Conservation (phyloP, 2,888 invertebrate genomes). For the Villa cingulata region DNA sequence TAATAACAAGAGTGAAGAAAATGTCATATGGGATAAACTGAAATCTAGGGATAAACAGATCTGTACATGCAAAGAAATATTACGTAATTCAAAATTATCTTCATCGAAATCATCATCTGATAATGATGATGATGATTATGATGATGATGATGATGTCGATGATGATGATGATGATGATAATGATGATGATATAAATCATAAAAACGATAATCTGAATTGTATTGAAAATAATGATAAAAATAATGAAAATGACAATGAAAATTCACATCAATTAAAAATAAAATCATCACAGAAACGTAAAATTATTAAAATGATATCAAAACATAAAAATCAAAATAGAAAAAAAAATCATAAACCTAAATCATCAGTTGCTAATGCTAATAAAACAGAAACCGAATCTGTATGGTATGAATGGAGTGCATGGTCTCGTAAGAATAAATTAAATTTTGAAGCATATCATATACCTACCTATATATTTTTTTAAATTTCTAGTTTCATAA, state of each 20-base stretch:
- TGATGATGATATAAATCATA: no score
- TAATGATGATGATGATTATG: neutral
- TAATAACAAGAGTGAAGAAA: neutral
- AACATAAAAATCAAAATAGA: neutral
- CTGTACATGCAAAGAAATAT: slow-evolving; percentile 1
- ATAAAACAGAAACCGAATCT: neutral
- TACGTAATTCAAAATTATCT: neutral
- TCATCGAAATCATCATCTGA: neutral
- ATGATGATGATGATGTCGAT: no score
- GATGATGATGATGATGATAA: no score
- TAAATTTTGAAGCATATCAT: no score
- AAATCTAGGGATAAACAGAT: slow-evolving; percentile 4
- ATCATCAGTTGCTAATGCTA: no score
- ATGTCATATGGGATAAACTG: slow-evolving; percentile 1
- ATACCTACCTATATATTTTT: no score
- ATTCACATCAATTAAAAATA: neutral
- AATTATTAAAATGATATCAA: neutral
- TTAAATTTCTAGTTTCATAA: no score
- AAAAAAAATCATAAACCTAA: no score
- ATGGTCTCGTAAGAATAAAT: neutral
- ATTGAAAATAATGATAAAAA: neutral
- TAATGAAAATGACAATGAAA: neutral
- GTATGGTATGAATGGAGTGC: neutral
- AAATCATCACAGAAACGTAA: neutral
- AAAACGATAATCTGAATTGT: no score